Conservation (phyloP, 1,140 invertebrate species). For the Planococcus citri region DNA sequence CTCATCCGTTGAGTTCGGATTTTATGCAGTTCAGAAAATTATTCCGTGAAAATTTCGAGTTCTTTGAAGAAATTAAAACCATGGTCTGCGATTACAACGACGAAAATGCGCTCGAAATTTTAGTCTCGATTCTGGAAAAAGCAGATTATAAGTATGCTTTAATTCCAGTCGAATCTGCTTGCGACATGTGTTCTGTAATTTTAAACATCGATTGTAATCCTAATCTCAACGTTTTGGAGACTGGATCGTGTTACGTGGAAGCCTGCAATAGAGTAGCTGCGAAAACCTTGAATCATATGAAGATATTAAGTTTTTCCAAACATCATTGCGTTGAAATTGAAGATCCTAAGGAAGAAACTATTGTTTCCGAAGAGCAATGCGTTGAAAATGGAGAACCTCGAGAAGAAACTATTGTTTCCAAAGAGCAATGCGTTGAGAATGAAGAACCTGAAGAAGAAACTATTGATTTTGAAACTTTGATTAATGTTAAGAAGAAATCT, state of each 20-base stretch:
- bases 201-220: neutral
- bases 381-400: neutral
- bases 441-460: neutral
- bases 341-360: neutral
- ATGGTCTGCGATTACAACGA: neutral
- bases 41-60: neutral
- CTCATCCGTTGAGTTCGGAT: neutral
- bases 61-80: neutral
- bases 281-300: neutral
- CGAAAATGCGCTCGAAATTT: neutral
- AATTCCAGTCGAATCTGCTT: neutral
- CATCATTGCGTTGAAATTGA: neutral
- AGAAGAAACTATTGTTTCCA: neutral
- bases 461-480: neutral
- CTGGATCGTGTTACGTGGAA: neutral
- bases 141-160: neutral
- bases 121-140: neutral
- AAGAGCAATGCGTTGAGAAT: too few species aligned
- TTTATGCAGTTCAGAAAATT: neutral
- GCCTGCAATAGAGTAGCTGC: neutral
- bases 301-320: neutral
- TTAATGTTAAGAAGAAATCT: neutral
- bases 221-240: neutral
- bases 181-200: neutral
- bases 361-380: neutral